Base-by-base conservation (phyloP, 2,888 invertebrate species). In the Apotomis capreana region DNA sequence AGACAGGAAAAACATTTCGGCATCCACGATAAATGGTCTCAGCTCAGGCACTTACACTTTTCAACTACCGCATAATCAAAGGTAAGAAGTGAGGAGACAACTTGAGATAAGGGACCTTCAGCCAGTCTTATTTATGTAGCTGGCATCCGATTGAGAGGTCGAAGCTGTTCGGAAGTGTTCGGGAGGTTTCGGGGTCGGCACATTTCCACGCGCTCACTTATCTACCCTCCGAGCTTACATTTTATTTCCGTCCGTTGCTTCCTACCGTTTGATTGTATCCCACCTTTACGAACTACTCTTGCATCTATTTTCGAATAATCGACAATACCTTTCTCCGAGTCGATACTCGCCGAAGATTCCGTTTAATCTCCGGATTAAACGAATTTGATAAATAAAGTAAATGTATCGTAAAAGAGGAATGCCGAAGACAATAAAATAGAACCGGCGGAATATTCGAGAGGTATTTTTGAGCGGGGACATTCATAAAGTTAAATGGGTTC, bases 401-500 rank as follows among this genome's bases (percentile, higher is more conserved):
- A 90, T 88, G 87, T 89, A 88, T 90, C 85, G 87, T 84, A 84
- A 89, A 87, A 86, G 82, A 83, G 85, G 85, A 84, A 87, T 82
- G 82, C 75, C 78, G 82, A 82, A 84, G 85, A 88, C 87, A 92
- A 90, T 91, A 90, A 89, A 91, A 91, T 90, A 87, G 87, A 89
- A 89, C 81, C 82, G 83, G 85, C 83, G 81, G 86, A 87, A 89
- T 89, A 89, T 89, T 88, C 85, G 81, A 82, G 82, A 83, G 81
- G 83, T 81, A 88, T 90, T 89, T 89, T 89, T 88, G 87, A 88
- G 85, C 83, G 80, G 82, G 82, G 84, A 83, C 85, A 85, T 87
- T 87, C 88, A 87, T 85, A 87, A 92, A 92, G 92, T 92, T 92
- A 91, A 93, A 93, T 92, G 91, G 91, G 91, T 91, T 91, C 90